A percentile compares a stretch with the other conserved stretches of the same genome.
These are phyloP conservation scores for Agrochola circellaris DNA, from an alignment of 2,888 invertebrate species.

Conservation along the genomic window DNA sequence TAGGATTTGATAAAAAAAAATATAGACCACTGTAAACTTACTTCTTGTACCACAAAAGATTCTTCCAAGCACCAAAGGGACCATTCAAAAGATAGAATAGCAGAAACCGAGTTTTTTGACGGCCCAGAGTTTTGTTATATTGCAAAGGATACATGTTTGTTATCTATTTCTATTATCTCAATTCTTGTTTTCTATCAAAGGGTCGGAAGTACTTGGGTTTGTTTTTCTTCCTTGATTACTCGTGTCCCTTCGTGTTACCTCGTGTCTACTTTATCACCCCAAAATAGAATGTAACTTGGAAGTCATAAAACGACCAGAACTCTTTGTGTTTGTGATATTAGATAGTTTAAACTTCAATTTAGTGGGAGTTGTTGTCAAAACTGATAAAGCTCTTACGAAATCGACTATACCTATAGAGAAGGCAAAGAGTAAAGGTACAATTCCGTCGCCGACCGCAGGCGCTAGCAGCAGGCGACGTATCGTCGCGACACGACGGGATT, in stretches of 20 bases:
- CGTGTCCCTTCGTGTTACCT: no score
- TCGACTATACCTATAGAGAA: neutral
- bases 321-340: neutral
- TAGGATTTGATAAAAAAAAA: neutral
- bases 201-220: neutral
- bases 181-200: conserved; percentile 6
- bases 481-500: no score
- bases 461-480: no score
- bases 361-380: neutral
- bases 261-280: neutral
- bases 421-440: no score
- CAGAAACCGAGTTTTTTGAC: conserved; percentile 35
- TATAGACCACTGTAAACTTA: conserved; percentile 28
- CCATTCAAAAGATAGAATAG: conserved; percentile 35
- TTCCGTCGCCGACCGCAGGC: no score
- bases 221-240: conserved; percentile 4
- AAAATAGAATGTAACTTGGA: neutral
- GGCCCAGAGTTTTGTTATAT: conserved; percentile 39
- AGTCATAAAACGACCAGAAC: no score
- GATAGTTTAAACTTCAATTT: neutral
- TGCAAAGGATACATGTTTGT: conserved; percentile 36
- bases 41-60: conserved; percentile 16
- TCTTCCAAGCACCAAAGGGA: conserved; percentile 19
- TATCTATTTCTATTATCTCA: conserved; percentile 48
- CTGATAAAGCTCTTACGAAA: neutral